Evolutionary conservation across 2,113 vertebrate genomes (phyloP), one percentile per base, ranked within the genome.

Genomic region (Pedionomus torquatus): DNA sequence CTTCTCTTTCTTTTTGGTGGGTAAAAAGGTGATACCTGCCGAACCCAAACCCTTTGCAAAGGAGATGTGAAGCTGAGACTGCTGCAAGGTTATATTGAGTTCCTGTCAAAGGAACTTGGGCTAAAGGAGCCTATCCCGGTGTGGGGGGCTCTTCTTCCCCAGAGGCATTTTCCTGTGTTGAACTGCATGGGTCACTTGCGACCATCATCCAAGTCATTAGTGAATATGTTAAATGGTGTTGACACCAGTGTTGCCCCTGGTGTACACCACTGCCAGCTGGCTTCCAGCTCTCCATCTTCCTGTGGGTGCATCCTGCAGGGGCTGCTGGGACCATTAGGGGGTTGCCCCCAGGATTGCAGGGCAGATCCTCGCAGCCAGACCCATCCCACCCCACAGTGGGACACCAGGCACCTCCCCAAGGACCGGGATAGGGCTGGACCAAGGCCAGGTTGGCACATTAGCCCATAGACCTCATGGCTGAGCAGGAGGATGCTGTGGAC

Each of bases 401-500:
- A 9, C 17, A 66, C 19, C n/a, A 54, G 65, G 21, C 17, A 66
- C 4, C 14, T 66, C 25, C 17, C 17, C 43, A 26, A 20, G 23
- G 46, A 52, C 9, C 4, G 4, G 24, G 26, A 44, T 20, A 10
- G 17, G 28, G 9, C 21, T 35, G 30, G 17, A 24, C 28, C 41
- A 51, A 52, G 71, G 21, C 9, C 61, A 51, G 54, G 11, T 31
- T 44, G 35, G n/a, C 43, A 43, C 5, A 30, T 57, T 37, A 69
- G 28, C 8, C 48, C n/a, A 17, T 0, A 0, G 51, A 46, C 8
- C 11, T 19, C 10, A 1, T 26, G 43, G 10, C 43, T 70, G 35
- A 68, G 41, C 49, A 55, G 33, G 37, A 77, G 23, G 65, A 19
- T 9, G 49, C 17, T 46, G 23, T n/a, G 44, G 58, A 20, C 17